Evolutionary conservation across 2,797 vertebrate species (phyloP).

Genomic region (Acanthurus leucopareius): DNA sequence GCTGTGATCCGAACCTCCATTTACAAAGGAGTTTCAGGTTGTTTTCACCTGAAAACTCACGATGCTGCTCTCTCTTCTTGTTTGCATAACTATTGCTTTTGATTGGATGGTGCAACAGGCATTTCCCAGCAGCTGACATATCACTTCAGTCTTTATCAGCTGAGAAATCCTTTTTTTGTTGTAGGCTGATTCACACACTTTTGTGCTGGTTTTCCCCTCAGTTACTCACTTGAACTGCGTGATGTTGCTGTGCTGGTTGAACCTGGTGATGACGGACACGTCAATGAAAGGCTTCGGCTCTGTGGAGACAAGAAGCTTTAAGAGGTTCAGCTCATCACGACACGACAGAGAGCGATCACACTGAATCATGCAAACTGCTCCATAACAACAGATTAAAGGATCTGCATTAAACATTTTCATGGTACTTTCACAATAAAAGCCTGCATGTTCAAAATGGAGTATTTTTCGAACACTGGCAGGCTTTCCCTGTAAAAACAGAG

Average conservation of each 20-base stretch:
- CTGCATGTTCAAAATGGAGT: too few relatives aligned
- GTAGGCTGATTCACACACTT: background rate
- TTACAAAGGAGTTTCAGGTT: background rate
- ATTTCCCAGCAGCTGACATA: background rate
- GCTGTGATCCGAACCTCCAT: too few relatives aligned
- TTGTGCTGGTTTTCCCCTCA: background rate
- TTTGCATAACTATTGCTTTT: background rate
- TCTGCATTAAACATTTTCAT: too few relatives aligned
- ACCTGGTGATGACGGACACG: constrained; percentile 94
- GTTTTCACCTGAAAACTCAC: background rate
- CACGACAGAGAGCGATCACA: background rate
- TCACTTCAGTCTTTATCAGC: background rate
- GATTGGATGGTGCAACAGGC: background rate
- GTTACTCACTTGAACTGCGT: constrained; percentile 95
- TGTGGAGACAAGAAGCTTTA: constrained; percentile 62
- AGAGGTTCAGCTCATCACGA: background rate
- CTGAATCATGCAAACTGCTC: background rate
- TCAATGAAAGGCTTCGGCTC: constrained; percentile 98
- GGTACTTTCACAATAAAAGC: background rate
- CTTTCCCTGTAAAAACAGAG: background rate
- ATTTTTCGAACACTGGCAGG: background rate
- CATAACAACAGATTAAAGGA: background rate
- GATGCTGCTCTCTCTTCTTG: background rate
- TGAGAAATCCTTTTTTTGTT: too few relatives aligned
- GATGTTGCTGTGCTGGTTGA: constrained; percentile 95